A percentile compares a stretch with the other conserved stretches of the same genome.
Evolutionary conservation across 2,888 invertebrate species (phyloP).

Genomic region (Lasioglossum oenotherae): DNA sequence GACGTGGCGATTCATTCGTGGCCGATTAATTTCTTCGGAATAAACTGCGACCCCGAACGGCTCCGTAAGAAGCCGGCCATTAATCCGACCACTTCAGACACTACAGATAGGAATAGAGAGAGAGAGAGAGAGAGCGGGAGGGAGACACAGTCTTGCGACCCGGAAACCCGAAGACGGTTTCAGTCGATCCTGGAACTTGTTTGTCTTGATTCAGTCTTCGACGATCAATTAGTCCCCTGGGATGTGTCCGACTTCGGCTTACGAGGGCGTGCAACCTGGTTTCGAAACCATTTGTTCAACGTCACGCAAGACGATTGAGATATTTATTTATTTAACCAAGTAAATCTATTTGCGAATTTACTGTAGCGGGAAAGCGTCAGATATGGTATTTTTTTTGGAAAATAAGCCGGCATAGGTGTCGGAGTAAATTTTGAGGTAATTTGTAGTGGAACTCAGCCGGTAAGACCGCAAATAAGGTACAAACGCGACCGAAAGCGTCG

Average conservation of each 20-base stretch:
- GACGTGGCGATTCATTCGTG: not conserved
- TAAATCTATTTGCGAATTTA: not conserved
- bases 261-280: not conserved
- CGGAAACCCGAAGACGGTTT: conserved; percentile 16
- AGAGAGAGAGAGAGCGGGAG: not conserved
- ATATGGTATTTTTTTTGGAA: not conserved
- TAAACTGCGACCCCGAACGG: conserved; percentile 25
- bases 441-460: not conserved
- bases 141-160: not conserved
- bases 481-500: not conserved
- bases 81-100: conserved; percentile 48
- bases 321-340: not conserved
- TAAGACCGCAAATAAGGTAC: not conserved
- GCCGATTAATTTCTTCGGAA: conserved; percentile 44
- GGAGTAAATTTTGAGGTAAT: not conserved
- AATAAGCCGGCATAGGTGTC: not conserved
- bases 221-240: conserved; percentile 40
- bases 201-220: conserved; percentile 54
- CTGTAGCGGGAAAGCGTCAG: not conserved
- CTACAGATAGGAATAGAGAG: not conserved
- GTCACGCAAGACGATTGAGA: not conserved
- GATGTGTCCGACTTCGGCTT: conserved; percentile 11
- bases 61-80: conserved; percentile 37
- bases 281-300: not conserved
- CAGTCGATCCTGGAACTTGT: conserved; percentile 44